A percentile compares a stretch with the other conserved stretches of the same genome.
These are phyloP conservation scores for Anneissia japonica DNA, from an alignment of 35 echinoderm and acorn worm genomes.

Conservation along the genomic window DNA sequence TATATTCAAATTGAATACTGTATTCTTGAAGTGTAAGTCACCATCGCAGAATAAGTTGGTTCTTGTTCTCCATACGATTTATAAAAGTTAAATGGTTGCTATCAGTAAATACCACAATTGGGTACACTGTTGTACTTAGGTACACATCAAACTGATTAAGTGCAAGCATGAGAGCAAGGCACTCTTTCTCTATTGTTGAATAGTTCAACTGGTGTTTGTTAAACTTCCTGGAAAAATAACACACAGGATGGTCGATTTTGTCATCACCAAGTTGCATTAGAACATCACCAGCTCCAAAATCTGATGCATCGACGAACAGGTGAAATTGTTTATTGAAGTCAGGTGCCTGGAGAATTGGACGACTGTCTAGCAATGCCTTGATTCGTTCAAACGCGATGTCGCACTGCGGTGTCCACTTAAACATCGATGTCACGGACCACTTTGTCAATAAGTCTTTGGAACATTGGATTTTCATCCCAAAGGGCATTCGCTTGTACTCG, in stretches of 20 bases:
- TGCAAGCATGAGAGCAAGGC: slow-evolving; percentile 1
- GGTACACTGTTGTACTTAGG: no score
- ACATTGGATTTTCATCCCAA: slow-evolving; percentile 66
- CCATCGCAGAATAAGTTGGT: no score
- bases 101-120: no score
- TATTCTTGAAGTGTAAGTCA: no score
- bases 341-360: background rate
- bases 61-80: no score
- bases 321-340: background rate
- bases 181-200: slow-evolving; percentile 26
- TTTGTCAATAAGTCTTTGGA: slow-evolving; percentile 46
- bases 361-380: background rate
- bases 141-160: no score
- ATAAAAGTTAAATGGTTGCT: no score
- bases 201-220: background rate
- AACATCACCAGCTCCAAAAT: slow-evolving; percentile 20
- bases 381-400: no score
- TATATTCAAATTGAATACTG: no score
- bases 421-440: background rate
- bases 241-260: slow-evolving; percentile 23
- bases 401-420: background rate
- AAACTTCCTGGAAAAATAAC: slow-evolving; percentile 41
- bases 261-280: slow-evolving; percentile 19
- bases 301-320: background rate
- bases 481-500: slow-evolving; percentile 55